A percentile compares a stretch with the other conserved stretches of the same genome.
These are phyloP conservation scores for Cossypha polioptera DNA, from an alignment of 2,797 vertebrate genomes.

Conservation along the genomic window DNA sequence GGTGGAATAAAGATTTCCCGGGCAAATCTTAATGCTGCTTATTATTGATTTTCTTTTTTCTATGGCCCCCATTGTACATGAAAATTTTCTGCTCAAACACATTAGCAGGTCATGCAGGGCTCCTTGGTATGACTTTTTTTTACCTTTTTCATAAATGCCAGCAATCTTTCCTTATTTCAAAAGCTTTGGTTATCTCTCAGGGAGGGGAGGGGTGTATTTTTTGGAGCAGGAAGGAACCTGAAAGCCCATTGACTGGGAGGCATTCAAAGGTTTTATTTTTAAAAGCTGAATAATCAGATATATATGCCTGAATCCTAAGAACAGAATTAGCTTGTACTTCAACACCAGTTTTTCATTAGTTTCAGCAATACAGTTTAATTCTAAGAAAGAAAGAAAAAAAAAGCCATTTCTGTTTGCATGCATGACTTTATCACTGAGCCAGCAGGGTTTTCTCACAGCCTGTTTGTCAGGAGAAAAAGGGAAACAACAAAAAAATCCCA, in stretches of 20 bases:
- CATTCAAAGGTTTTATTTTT: not conserved
- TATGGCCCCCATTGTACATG: not conserved
- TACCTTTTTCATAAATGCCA: not conserved
- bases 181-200: not conserved
- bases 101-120: not conserved
- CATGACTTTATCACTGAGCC: not conserved
- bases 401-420: not conserved
- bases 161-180: not conserved
- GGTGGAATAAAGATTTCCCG: not conserved
- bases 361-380: not conserved
- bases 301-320: not conserved
- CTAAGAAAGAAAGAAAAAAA: not conserved
- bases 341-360: not conserved
- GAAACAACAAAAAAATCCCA: not conserved
- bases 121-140: not conserved
- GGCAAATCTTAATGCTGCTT: not conserved
- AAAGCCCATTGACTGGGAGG: not conserved
- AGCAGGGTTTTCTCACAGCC: not conserved
- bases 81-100: not conserved
- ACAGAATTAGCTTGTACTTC: not conserved
- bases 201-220: not conserved
- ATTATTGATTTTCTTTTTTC: not conserved
- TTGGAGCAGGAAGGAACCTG: not conserved
- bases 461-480: not conserved
- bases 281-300: not conserved